phyloP scores from a whole-genome alignment of 1,140 invertebrate species.

The Metaphire vulgaris region DNA sequence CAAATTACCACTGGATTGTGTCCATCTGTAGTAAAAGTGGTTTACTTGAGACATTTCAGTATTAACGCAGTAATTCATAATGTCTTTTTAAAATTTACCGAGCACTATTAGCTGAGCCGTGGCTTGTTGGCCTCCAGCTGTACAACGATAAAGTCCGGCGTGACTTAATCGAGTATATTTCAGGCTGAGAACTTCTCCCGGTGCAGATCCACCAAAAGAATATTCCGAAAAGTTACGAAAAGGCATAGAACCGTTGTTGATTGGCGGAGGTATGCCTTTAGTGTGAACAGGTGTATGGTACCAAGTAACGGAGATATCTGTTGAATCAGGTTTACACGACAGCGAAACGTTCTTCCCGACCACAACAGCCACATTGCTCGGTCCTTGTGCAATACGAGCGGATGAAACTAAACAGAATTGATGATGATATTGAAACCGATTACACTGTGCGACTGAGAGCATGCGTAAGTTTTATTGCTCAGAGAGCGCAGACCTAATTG shows the following conservation, averaged over 20 bases:
- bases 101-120: not conserved
- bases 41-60: no score
- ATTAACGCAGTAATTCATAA: no score
- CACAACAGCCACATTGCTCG: not conserved
- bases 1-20: no score
- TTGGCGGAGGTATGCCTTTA: not conserved
- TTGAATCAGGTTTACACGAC: not conserved
- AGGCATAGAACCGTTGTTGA: not conserved
- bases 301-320: not conserved
- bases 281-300: not conserved
- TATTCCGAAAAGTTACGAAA: not conserved
- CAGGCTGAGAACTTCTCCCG: not conserved
- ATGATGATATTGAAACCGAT: no score
- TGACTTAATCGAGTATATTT: not conserved
- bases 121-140: not conserved
- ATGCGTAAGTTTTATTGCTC: no score
- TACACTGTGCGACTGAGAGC: no score
- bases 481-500: no score
- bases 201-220: not conserved
- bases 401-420: not conserved
- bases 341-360: not conserved
- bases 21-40: no score
- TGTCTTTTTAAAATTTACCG: not conserved
- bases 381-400: not conserved
- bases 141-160: not conserved